These are phyloP conservation scores for Hoplias malabaricus DNA, from an alignment of 2,113 vertebrate genomes.

Conservation along the genomic window DNA sequence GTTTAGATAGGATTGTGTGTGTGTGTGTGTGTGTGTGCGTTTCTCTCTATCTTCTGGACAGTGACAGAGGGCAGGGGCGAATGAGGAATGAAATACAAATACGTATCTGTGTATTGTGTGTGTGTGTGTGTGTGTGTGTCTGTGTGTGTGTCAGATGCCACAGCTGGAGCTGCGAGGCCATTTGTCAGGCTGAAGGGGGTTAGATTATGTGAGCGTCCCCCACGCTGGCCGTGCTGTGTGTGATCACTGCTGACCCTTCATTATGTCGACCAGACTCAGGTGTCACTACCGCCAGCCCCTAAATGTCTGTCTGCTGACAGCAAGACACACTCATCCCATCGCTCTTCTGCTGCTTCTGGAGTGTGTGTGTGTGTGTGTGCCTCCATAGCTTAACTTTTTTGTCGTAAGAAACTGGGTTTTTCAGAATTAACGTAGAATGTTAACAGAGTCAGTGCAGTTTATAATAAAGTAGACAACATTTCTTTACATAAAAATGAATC, in stretches of 20 bases:
- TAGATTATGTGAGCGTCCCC: conserved; percentile 95
- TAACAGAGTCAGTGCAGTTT: too few species aligned
- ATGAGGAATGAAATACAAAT: conserved; percentile 53
- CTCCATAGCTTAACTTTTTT: too few species aligned
- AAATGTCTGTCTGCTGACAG: conserved; percentile 79
- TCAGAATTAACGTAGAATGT: too few species aligned
- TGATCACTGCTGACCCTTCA: conserved; percentile 99
- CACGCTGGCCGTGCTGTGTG: conserved; percentile 88
- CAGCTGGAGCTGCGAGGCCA: conserved; percentile 87
- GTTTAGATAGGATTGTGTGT: background rate
- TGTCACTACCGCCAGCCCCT: conserved; percentile 75
- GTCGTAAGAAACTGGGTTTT: too few species aligned
- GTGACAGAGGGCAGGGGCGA: conserved; percentile 46
- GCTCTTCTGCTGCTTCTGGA: conserved; percentile 71
- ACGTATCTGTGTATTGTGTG: conserved; percentile 26
- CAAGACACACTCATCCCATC: conserved; percentile 73
- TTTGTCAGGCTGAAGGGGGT: conserved; percentile 93
- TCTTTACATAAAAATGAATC: too few species aligned
- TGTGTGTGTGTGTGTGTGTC: conserved; percentile 69
- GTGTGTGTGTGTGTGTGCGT: conserved; percentile 19
- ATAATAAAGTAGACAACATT: too few species aligned
- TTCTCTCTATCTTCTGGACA: conserved; percentile 80
- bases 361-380: conserved; percentile 53
- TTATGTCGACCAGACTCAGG: conserved; percentile 95
- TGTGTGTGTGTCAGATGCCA: conserved; percentile 97